A percentile compares a stretch with the other conserved stretches of the same genome.
phyloP scores from a whole-genome alignment of 2,113 vertebrate species.

The Alligator mississippiensis region DNA sequence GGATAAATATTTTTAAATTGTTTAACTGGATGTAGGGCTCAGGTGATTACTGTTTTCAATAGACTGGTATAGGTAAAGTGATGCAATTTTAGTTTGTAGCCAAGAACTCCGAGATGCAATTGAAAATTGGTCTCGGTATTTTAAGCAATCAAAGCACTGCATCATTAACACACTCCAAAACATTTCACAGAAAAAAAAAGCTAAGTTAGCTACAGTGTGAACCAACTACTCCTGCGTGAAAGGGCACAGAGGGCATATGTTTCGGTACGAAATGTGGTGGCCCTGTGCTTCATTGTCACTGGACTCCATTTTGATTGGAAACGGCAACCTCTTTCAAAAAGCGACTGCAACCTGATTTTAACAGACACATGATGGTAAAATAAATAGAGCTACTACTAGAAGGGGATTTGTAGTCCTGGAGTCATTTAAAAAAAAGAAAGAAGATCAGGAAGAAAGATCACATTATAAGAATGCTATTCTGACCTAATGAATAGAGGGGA shows the following conservation, averaged over 20 bases:
- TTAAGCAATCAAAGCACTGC: conserved; percentile 45
- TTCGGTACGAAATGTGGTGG: background rate
- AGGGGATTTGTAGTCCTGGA: conserved; percentile 70
- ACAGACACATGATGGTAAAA: conserved; percentile 50
- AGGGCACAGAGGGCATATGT: background rate
- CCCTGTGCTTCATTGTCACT: background rate
- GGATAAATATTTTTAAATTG: background rate
- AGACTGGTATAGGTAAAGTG: background rate
- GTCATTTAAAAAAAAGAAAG: conserved; percentile 65
- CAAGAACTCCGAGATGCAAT: conserved; percentile 49
- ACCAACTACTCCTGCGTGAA: background rate
- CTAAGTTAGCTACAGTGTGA: conserved; percentile 20
- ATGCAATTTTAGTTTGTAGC: background rate
- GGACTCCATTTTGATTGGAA: conserved; percentile 46
- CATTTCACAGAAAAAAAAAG: background rate
- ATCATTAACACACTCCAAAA: background rate
- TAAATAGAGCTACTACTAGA: conserved; percentile 62
- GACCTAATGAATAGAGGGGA: conserved; percentile 74
- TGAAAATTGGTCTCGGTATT: conserved; percentile 45
- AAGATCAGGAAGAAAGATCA: conserved; percentile 69
- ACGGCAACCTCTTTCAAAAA: conserved; percentile 34
- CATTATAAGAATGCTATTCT: conserved; percentile 70
- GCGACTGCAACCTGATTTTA: conserved; percentile 35
- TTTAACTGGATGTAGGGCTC: background rate
- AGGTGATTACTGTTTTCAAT: no score